Percentiles rank a stretch among this genome's conserved stretches.
These are phyloP conservation scores for Sebastes wilsoni DNA, from an alignment of 2,797 vertebrate species.

Conservation along the genomic window DNA sequence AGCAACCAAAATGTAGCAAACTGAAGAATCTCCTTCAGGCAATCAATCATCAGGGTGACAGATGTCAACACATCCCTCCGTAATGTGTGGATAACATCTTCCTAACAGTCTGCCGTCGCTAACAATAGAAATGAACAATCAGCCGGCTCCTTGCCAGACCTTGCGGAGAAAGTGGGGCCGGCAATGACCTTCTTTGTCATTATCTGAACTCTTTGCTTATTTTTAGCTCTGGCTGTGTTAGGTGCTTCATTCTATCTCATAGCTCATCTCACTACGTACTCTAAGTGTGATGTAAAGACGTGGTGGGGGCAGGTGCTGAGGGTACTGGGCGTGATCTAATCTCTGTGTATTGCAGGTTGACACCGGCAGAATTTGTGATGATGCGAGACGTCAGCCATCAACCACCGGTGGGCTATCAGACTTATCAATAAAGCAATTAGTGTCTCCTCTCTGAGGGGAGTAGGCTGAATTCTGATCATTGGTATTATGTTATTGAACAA, in stretches of 20 bases:
- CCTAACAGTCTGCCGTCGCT: constrained; percentile 44
- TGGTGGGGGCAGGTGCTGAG: background rate
- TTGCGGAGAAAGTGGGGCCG: constrained; percentile 27
- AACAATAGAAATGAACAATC: constrained; percentile 60
- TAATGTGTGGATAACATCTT: constrained; percentile 62
- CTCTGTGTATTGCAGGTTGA: constrained; percentile 20
- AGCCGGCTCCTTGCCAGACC: constrained; percentile 46
- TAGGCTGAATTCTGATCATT: constrained; percentile 49
- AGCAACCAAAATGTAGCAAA: constrained; percentile 61
- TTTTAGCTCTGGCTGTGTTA: constrained; percentile 43
- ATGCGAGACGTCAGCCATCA: constrained; percentile 44
- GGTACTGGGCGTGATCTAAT: constrained; percentile 17
- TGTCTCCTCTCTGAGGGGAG: constrained; percentile 48
- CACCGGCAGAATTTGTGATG: constrained; percentile 25
- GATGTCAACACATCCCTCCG: constrained; percentile 56
- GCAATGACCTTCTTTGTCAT: constrained; percentile 64
- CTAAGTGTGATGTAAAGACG: constrained; percentile 9
- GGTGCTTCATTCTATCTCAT: background rate
- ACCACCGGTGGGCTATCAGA: constrained; percentile 30
- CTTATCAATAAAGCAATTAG: constrained; percentile 72
- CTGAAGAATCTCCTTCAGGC: constrained; percentile 58
- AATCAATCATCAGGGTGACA: constrained; percentile 67
- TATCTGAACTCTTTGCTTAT: constrained; percentile 51
- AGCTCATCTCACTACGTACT: background rate
- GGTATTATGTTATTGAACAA: constrained; percentile 65